Percentiles rank a stretch among this genome's conserved stretches.
phyloP scores from a whole-genome alignment of 2,113 vertebrate genomes.

The Tretioscincus oriximinensis region DNA sequence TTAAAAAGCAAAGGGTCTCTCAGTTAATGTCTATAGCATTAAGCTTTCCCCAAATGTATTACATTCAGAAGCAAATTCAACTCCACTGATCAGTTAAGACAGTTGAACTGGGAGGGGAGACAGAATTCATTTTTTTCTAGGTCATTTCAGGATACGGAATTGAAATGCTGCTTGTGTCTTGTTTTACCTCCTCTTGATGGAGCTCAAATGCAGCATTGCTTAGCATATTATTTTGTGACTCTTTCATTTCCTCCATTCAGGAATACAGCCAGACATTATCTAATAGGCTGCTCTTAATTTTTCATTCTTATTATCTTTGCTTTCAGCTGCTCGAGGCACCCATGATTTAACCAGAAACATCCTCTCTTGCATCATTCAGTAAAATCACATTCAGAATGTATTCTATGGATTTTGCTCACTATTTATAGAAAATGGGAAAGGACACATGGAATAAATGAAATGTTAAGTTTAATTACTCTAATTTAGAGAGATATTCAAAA shows the following conservation, averaged over 20 bases:
- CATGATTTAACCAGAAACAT: conserved; percentile 68
- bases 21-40: background rate
- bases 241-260: conserved; percentile 26
- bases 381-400: conserved; percentile 32
- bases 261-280: conserved; percentile 27
- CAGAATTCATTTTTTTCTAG: background rate
- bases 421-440: conserved; percentile 67
- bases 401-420: conserved; percentile 62
- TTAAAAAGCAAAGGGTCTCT: background rate
- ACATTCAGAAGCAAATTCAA: background rate
- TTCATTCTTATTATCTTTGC: conserved; percentile 54
- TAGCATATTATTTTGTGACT: background rate
- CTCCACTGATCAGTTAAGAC: background rate
- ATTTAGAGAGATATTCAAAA: background rate
- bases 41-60: background rate
- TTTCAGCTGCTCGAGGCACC: conserved; percentile 70
- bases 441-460: conserved; percentile 33
- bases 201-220: conserved; percentile 54
- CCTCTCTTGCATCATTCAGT: conserved; percentile 51
- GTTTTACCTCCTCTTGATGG: conserved; percentile 60
- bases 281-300: conserved; percentile 47
- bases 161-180: conserved; percentile 22
- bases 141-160: conserved; percentile 12
- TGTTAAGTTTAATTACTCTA: background rate
- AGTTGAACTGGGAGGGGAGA: background rate